Percentiles rank a stretch among this genome's conserved stretches.
Conservation (phyloP, 2,797 vertebrate species). For the Toxotes lorentzi region DNA sequence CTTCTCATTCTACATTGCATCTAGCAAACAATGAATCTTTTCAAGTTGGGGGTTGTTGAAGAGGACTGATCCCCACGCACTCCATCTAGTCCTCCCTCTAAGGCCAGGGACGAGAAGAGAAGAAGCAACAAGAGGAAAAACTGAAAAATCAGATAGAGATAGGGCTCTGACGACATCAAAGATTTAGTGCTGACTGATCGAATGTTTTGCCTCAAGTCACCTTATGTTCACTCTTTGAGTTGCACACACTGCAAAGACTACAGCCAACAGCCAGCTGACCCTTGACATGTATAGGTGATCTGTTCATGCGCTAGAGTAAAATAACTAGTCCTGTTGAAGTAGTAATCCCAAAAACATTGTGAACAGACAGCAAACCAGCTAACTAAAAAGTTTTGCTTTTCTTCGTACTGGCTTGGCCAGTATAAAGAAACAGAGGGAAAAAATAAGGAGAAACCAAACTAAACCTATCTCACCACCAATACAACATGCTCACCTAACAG, state of each 20-base stretch:
- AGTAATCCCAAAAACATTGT: background rate
- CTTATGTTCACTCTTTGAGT: background rate
- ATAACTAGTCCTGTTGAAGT: background rate
- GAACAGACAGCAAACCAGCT: background rate
- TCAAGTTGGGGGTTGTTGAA: constrained; percentile 44
- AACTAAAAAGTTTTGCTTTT: background rate
- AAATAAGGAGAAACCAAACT: background rate
- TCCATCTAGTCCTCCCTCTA: constrained; percentile 32
- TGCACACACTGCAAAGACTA: background rate
- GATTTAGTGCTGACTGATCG: background rate
- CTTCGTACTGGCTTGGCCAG: background rate
- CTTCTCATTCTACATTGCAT: constrained; percentile 43
- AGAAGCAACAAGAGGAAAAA: constrained; percentile 15
- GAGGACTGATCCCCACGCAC: constrained; percentile 33
- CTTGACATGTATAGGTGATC: background rate
- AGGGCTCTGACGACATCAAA: background rate
- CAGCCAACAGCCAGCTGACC: background rate
- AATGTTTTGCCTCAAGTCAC: background rate
- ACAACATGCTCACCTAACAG: background rate
- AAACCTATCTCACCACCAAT: background rate
- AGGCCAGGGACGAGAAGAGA: constrained; percentile 19
- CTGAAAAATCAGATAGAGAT: background rate
- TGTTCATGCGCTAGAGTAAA: background rate
- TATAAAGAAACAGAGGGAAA: background rate
- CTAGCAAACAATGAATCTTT: constrained; percentile 70